Evolutionary conservation across 2,888 invertebrate species (phyloP).

Genomic region (Patella ulyssiponensis): DNA sequence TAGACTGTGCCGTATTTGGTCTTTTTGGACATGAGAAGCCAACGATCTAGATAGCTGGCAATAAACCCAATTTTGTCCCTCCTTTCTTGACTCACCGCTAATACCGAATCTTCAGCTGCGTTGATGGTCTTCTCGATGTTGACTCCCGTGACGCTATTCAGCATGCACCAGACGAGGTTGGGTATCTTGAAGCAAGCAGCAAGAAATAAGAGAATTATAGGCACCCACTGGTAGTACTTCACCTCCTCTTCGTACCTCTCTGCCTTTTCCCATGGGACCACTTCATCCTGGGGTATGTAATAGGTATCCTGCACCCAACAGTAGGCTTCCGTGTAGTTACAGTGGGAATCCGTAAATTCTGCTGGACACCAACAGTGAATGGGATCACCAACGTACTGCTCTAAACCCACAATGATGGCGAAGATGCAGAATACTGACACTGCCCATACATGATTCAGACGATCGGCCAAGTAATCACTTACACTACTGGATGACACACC

Average conservation of each 20-base stretch:
- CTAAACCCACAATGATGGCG: slow-evolving; percentile 25
- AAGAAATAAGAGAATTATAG: slow-evolving; percentile 48
- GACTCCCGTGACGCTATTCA: slow-evolving; percentile 38
- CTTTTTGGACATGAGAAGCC: slow-evolving; percentile 19
- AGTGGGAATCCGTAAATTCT: slow-evolving; percentile 52
- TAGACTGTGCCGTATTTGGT: background rate
- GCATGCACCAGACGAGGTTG: slow-evolving; percentile 42
- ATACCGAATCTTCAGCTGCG: slow-evolving; percentile 35
- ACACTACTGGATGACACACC: slow-evolving; percentile 5
- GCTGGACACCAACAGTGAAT: slow-evolving; percentile 64
- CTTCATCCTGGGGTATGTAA: slow-evolving; percentile 30
- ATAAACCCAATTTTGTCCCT: slow-evolving; percentile 27
- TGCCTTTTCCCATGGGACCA: slow-evolving; percentile 31
- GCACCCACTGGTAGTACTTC: slow-evolving; percentile 53
- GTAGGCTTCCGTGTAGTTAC: slow-evolving; percentile 40
- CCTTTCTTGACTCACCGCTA: slow-evolving; percentile 20
- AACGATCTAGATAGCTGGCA: slow-evolving; percentile 29
- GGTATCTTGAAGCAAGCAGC: slow-evolving; percentile 48
- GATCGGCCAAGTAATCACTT: slow-evolving; percentile 35
- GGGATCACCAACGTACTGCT: slow-evolving; percentile 55
- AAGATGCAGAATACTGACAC: slow-evolving; percentile 27
- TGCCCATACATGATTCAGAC: slow-evolving; percentile 34
- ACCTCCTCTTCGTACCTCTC: slow-evolving; percentile 35
- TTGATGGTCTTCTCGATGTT: slow-evolving; percentile 39
- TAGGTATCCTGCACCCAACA: slow-evolving; percentile 42